These are phyloP conservation scores for Sebastes vulpes DNA, from an alignment of 2,797 vertebrate species.

Conservation along the genomic window DNA sequence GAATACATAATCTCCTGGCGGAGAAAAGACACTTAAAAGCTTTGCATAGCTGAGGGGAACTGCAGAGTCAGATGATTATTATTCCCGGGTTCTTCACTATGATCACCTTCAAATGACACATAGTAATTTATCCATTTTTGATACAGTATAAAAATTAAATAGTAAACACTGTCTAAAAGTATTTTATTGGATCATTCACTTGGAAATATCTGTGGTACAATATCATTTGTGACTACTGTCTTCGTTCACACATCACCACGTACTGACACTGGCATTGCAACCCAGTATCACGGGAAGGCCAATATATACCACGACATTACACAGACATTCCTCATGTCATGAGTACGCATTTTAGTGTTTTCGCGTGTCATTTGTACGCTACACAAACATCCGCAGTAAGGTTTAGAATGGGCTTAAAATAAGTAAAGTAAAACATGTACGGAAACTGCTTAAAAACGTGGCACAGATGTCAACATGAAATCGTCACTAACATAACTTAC, in stretches of 20 bases:
- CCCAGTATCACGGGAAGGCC: too few species aligned
- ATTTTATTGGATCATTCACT: not conserved
- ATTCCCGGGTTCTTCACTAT: too few species aligned
- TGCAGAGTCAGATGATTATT: not conserved
- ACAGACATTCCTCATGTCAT: accelerated
- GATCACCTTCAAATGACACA: not conserved
- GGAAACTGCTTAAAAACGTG: too few species aligned
- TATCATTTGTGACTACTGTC: not conserved
- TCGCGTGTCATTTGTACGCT: too few species aligned
- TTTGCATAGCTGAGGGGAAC: not conserved
- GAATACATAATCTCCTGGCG: not conserved
- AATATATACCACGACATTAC: accelerated
- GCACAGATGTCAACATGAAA: too few species aligned
- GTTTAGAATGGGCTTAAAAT: too few species aligned
- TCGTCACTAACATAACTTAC: too few species aligned
- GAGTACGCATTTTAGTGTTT: too few species aligned
- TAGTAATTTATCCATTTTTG: not conserved
- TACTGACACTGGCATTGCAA: too few species aligned
- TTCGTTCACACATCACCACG: not conserved
- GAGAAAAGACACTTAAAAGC: not conserved
- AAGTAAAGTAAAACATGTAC: too few species aligned
- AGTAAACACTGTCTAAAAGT: not conserved
- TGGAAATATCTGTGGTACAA: not conserved
- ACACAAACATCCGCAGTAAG: accelerated
- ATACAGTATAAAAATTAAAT: not conserved